Base-by-base conservation (phyloP, 1,140 invertebrate genomes). In the Pinna nobilis region DNA sequence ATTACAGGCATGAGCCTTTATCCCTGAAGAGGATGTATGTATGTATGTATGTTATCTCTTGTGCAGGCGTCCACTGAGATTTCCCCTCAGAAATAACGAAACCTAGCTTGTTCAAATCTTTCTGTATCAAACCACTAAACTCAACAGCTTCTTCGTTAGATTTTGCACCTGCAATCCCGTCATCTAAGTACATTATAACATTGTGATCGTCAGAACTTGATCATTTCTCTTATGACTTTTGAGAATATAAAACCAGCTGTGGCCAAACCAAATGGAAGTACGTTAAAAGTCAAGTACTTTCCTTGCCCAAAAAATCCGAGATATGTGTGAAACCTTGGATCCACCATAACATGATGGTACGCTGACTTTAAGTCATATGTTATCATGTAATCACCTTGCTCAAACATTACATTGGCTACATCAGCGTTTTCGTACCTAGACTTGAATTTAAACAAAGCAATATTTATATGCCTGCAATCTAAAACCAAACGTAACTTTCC, bases 251-350 rank as follows among this genome's bases (percentile, higher is more conserved):
- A 70, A 66, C 51, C 44, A 51, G 68, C 67, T 20, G 33, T 60
- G 30, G 37, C 37, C 15, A 70, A 32, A 2, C 61, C 74, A 70
- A 76, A 76, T 28, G 74, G 74, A n/a, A 76, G 44, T 3, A 70
- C 74, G 18, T 47, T 11, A 66, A 59, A 70, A 70, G 51, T 64
- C 23, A 66, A 70, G 44, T 64, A 76, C 23, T 30, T 65, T 3
- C 25, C 5, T 32, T 60, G 20, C 53, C 61, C 32, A 70, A 11
- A 39, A 47, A 23, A 0, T 20, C 55, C 67, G 32, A 77, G 13
- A 59, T 60, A 77, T 69, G 57, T 2, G 63, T 51, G 55, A 77
- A 65, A 63, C 55, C 32, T 44, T 41, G 23, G 1, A 66, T 47
- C 41, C 2, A 50, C 32, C 28, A 6, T 61, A 2, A 65, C 49